These are phyloP conservation scores for Pelagia noctiluca DNA, from an alignment of 30 jellyfish, hydroid and myxozoan species.

Conservation along the genomic window DNA sequence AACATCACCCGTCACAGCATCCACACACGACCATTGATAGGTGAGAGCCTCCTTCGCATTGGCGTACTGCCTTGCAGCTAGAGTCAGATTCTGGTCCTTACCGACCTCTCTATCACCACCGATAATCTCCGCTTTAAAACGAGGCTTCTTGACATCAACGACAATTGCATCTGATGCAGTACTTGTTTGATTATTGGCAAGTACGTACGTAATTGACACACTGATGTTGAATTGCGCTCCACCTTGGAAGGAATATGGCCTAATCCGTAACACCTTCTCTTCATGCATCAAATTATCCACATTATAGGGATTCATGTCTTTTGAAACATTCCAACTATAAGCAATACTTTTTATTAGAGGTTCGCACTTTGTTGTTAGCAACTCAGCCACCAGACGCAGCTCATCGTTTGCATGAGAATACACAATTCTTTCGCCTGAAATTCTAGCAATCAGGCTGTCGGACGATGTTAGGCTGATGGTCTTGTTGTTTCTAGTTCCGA, in stretches of 20 bases:
- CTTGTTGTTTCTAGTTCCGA: constrained; percentile 6
- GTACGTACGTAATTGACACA: constrained; percentile 2
- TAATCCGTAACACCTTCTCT: neutral
- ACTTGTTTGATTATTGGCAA: constrained; percentile 36
- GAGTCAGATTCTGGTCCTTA: constrained; percentile 28
- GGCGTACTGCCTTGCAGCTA: constrained; percentile 11
- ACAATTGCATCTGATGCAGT: constrained; percentile 7
- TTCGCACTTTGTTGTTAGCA: constrained; percentile 40
- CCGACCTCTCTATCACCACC: constrained; percentile 74
- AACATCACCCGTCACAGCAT: constrained; percentile 7
- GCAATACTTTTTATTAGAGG: neutral
- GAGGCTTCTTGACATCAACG: constrained; percentile 12
- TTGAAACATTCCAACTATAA: constrained; percentile 36
- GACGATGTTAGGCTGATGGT: neutral
- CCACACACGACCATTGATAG: constrained; percentile 54
- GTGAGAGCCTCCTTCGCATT: neutral
- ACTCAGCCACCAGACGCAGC: constrained; percentile 11
- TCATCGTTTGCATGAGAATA: neutral
- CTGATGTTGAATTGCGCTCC: constrained; percentile 10
- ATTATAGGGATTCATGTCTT: no score
- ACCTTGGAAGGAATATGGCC: constrained; percentile 21
- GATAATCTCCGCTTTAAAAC: constrained; percentile 27
- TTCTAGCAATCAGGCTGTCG: constrained; percentile 40
- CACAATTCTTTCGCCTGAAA: constrained; percentile 24
- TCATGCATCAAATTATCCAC: neutral